These are phyloP conservation scores for Cacoxenus indagator DNA, from an alignment of 2,888 invertebrate species.

Conservation along the genomic window DNA sequence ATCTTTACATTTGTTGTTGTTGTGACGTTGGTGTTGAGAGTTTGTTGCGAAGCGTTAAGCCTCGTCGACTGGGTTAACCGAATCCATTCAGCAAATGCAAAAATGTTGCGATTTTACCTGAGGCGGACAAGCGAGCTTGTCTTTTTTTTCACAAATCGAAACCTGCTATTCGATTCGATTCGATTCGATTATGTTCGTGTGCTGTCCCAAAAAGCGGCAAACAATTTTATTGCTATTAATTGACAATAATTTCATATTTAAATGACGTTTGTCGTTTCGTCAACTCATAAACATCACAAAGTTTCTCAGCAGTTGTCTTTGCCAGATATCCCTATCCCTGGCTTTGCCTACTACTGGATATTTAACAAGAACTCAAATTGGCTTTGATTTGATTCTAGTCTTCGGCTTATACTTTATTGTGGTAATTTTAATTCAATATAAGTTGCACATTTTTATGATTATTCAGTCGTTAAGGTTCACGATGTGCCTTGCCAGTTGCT, in stretches of 20 bases:
- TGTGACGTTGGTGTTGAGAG: constrained; percentile 19
- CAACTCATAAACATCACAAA: background rate
- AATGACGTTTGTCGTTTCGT: constrained; percentile 45
- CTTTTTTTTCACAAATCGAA: background rate
- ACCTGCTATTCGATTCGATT: too few relatives aligned
- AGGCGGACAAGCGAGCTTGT: constrained; percentile 23
- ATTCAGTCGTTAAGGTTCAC: constrained; percentile 25
- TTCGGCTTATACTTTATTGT: constrained; percentile 33
- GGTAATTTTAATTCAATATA: constrained; percentile 10
- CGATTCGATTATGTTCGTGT: too few relatives aligned
- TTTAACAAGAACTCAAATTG: background rate
- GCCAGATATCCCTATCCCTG: background rate
- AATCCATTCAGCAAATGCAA: constrained; percentile 47
- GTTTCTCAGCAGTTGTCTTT: background rate
- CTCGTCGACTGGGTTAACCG: background rate
- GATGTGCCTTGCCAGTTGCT: background rate
- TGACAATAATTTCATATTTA: constrained; percentile 64
- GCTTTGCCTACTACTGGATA: constrained; percentile 18
- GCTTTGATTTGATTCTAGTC: background rate
- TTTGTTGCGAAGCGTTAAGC: constrained; percentile 1
- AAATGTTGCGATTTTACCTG: constrained; percentile 24
- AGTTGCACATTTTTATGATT: constrained; percentile 9
- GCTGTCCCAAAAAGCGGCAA: too few relatives aligned
- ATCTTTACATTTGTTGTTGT: constrained; percentile 22
- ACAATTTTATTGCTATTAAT: constrained; percentile 52